Conservation (phyloP, 2,113 vertebrate genomes). For the Junco hyemalis region DNA sequence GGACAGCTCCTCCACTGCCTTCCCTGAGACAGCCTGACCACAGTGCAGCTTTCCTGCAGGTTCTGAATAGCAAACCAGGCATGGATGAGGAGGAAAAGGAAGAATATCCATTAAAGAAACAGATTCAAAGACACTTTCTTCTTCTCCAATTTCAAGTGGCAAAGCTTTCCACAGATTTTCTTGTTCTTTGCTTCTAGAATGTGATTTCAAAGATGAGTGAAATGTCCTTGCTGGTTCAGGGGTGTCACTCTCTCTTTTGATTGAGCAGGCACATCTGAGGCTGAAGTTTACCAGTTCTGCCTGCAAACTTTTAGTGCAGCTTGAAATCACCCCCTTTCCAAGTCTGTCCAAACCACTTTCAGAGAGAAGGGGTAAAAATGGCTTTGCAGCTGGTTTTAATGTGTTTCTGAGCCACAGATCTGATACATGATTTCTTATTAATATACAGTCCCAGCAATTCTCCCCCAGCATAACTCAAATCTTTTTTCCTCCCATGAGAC, state of each 20-base stretch:
- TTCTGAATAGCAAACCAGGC: not conserved
- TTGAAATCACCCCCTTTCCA: not conserved
- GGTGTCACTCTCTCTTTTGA: not conserved
- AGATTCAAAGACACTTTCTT: not conserved
- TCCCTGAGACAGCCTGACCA: not conserved
- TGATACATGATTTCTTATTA: not conserved
- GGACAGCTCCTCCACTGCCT: not conserved
- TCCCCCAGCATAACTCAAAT: not conserved
- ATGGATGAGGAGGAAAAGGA: not conserved
- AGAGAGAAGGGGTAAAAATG: not conserved
- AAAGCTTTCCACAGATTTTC: not conserved
- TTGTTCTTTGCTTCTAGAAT: not conserved
- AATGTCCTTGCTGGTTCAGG: not conserved
- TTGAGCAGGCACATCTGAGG: not conserved
- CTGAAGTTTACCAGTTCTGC: not conserved
- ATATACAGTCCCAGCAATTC: not conserved
- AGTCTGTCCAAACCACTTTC: not conserved
- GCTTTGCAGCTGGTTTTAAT: not conserved
- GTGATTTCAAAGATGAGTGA: not conserved
- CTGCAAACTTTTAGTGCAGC: not conserved
- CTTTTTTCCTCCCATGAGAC: not conserved
- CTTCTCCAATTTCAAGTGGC: not conserved
- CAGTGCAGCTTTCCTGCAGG: not conserved
- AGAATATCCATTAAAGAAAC: not conserved
- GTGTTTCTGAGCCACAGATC: not conserved